phyloP scores from a whole-genome alignment of 2,113 vertebrate species.

The Macroglossus sobrinus region DNA sequence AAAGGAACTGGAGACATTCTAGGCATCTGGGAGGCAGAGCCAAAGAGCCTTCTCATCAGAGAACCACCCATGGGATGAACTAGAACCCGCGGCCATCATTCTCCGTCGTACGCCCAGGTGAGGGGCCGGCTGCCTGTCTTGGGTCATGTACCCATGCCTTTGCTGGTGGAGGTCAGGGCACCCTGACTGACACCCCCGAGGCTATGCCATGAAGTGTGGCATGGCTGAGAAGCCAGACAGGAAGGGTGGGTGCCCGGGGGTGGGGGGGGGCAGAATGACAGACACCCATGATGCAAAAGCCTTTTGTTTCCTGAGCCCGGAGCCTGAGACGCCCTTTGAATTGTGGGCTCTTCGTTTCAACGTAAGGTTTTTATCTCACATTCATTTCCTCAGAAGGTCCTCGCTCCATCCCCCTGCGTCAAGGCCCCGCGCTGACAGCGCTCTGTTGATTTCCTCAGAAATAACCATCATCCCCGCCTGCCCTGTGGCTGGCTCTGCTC shows the following conservation, averaged over 20 bases:
- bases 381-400: not conserved
- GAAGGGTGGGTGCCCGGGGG: accelerated
- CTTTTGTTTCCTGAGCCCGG: not conserved
- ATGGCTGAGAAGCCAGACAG: not conserved
- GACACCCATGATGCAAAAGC: accelerated
- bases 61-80: too few relatives aligned
- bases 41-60: not conserved
- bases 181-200: not conserved
- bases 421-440: not conserved
- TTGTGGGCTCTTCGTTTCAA: not conserved
- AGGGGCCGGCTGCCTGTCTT: not conserved
- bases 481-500: not conserved
- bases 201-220: not conserved
- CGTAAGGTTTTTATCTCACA: not conserved
- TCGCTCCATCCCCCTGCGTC: not conserved
- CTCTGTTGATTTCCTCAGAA: not conserved
- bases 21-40: not conserved
- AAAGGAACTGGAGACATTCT: not conserved
- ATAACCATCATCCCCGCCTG: accelerated
- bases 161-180: not conserved
- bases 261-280: not conserved
- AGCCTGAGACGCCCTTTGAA: not conserved
- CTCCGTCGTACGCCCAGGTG: not conserved
- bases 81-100: accelerated
- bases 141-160: not conserved